Evolutionary conservation across 2,113 vertebrate species (phyloP), one percentile per base, ranked within the genome.

Genomic region (Dermatemys mawii): DNA sequence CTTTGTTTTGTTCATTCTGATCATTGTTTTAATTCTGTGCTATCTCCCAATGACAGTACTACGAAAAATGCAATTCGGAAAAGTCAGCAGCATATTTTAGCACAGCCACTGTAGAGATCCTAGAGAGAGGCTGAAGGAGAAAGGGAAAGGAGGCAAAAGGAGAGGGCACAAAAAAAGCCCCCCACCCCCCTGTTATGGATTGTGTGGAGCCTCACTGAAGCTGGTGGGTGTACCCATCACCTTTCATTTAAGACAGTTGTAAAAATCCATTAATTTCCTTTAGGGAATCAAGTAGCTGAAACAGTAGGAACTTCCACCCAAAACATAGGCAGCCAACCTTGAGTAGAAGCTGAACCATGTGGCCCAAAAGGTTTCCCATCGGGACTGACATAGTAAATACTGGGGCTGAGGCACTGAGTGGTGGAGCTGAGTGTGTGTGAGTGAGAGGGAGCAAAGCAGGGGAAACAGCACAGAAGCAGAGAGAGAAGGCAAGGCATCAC

Each of bases 1-100:
- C 55, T 81, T 26, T 81, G 21, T 73, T 41, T 54, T 84, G 94
- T 41, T 94, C 86, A 93, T 94, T 90, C 55, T 89, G 83, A 88
- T 48, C 57, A 46, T 14, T 83, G 35, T 78, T 91, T 92, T 86
- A 88, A 92, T 88, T 95, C 85, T 75, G 84, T 48, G 41, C 53
- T 32, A 44, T 80, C 38, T 85, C 83, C 55, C 86, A 88, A 76
- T 55, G 76, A 49, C n/a, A 53, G 67, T 70, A 38, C n/a, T 70
- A n/a, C 38, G 63, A 70, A 70, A 38, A 70, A 70, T 13, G 29
- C 32, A 88, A 63, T n/a, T 79, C 44, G 8, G 3, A 84, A 93
- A 93, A 93, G 78, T 46, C 11, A 19, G 81, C 38, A 41, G 22
- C 26, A n/a, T 67, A 13, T 86, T 95, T 81, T 88, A 90, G 50